Evolutionary conservation across 2,888 invertebrate species (phyloP), one percentile per base, ranked within the genome.

Genomic region (Sceliomorpha sp.): DNA sequence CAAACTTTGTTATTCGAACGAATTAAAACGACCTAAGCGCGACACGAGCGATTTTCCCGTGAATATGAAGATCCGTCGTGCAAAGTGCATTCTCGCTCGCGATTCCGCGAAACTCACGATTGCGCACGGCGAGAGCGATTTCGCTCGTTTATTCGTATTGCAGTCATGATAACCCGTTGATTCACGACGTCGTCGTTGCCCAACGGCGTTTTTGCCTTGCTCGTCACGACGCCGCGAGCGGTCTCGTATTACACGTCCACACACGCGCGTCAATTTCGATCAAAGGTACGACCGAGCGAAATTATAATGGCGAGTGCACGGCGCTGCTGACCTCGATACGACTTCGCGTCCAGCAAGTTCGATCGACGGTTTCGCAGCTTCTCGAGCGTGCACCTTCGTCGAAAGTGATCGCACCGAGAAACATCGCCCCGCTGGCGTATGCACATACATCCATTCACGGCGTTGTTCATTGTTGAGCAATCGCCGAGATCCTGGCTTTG

Each of bases 381-480:
- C 55, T 67, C 39, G 31, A 56, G 48, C 45, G 37, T 37, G 37
- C 32, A 20, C 31, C 27, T n/a, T 60, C 37, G 44, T 60, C 44
- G 62, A 68, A 68, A 62, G 58, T 58, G 62, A 69, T 62, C 51
- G 45, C 58, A 47, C 44, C 27, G 63, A n/a, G n/a, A n/a, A 53
- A 45, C 45, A 45, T 53, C 62, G 39, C 45, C 47, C 39, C 47
- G 13, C 47, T 62, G 40, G 51, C 37, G 24, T 31, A 44, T 9
- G 9, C 37, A 45, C 26, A 15, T 24, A 62, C 31, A 40, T 40
- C 29, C 55, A 48, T 63, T 56, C 36, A 42, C 55, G 42, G 27
- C 42, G 26, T 42, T 56, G 40, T 56, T 50, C 40, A 50, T 56
- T 64, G 42, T 56, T 64, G 56, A n/a, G 56, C 64, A 64, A 64